Base-by-base conservation (phyloP, 1,140 invertebrate species). In the Drosophila miranda region DNA sequence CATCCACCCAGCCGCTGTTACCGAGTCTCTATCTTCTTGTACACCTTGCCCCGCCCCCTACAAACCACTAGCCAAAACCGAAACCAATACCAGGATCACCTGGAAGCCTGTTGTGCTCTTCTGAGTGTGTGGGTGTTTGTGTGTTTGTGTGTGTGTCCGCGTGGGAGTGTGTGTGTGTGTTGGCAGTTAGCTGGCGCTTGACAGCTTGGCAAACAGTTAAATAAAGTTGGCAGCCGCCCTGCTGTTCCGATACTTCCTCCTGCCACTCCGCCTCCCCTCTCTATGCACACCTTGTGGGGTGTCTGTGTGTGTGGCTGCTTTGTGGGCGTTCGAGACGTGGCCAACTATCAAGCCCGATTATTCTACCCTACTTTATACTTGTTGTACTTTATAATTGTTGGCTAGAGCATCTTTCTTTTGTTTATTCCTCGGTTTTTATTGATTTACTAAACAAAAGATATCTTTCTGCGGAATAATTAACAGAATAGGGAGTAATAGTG, bases 201-300 rank as follows among this genome's bases (percentile, higher is more conserved):
- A 86, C 81, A 86, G 81, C 77, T 84, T 81, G 77, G 81, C 81
- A 84, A 84, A 84, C 81, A 84, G 81, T 86, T 84, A 84, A 84
- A 84, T 84, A 84, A 86, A 84, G 81, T 84, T 84, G 81, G 81
- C 81, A 77, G 54, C 45, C 45, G 44, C 46, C 54, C 62, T 46
- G 60, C 46, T 60, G 34, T 11, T 38, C 3, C 34, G 34, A 68
- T 68, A 44, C 49, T 38, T 28, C 63, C 21, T 13, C 44, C 42
- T 26, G 14, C 38, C 8, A 11, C 7, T 11, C 14, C 42, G 14
- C 1, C 23, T 46, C 11, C 1, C 21, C 6, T 2, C 3, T 2
- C 7, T 9, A 14, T 16, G 26, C 55, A 14, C 14, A 23, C 42
- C 34, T 38, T 11, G 34, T 38, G 0, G 9, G 34, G 9, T 38